These are phyloP conservation scores for Campaea margaritaria DNA, from an alignment of 2,888 invertebrate species.

Conservation along the genomic window DNA sequence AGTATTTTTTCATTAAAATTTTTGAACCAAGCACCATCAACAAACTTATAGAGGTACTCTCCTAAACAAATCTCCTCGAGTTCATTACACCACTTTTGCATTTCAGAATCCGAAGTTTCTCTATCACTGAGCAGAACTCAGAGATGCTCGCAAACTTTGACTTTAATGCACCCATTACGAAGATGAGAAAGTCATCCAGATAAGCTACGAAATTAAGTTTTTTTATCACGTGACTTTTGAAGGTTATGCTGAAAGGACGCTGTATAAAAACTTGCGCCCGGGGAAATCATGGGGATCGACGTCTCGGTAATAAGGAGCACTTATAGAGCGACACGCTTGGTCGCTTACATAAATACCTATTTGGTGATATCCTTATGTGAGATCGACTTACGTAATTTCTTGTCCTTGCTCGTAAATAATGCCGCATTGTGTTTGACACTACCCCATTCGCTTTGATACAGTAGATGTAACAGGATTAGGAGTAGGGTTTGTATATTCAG, in stretches of 20 bases:
- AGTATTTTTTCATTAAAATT: background rate
- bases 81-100: constrained; percentile 36
- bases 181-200: constrained; percentile 42
- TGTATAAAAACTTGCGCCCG: constrained; percentile 45
- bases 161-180: constrained; percentile 37
- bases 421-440: constrained; percentile 40
- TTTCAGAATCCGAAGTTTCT: constrained; percentile 38
- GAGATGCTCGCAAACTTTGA: constrained; percentile 32
- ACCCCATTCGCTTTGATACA: constrained; percentile 37
- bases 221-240: constrained; percentile 46
- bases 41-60: background rate
- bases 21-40: constrained; percentile 2
- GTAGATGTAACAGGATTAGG: constrained; percentile 36
- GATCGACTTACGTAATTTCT: constrained; percentile 17
- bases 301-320: constrained; percentile 21
- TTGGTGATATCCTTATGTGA: constrained; percentile 29
- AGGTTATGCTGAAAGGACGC: constrained; percentile 39
- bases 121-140: constrained; percentile 31
- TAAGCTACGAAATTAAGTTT: constrained; percentile 42
- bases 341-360: constrained; percentile 40
- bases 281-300: constrained; percentile 51
- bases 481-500: constrained; percentile 15
- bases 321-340: constrained; percentile 19
- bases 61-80: constrained; percentile 18
- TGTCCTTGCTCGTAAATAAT: constrained; percentile 36